A percentile compares a stretch with the other conserved stretches of the same genome.
These are phyloP conservation scores for Capromys pilorides DNA, from an alignment of 2,797 vertebrate genomes.

Conservation along the genomic window DNA sequence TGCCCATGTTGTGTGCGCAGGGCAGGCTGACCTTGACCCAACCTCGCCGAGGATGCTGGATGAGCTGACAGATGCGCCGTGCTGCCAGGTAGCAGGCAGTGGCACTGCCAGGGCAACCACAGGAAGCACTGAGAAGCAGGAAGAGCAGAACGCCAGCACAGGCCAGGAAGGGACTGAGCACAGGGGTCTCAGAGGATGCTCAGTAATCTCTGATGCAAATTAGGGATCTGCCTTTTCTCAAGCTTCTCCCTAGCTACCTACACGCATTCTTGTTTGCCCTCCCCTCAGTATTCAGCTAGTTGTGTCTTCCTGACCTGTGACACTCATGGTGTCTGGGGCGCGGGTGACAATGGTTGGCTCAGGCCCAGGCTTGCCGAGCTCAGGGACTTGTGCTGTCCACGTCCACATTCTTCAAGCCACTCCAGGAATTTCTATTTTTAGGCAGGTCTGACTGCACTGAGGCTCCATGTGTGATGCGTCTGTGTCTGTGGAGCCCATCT, in stretches of 20 bases:
- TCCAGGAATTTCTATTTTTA: slow-evolving; percentile 5
- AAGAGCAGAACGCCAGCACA: neutral
- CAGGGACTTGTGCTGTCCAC: neutral
- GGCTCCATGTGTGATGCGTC: neutral
- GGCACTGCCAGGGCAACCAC: neutral
- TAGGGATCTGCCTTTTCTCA: neutral
- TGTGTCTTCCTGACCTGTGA: neutral
- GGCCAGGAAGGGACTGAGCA: neutral
- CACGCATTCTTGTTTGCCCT: neutral
- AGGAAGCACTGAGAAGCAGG: neutral
- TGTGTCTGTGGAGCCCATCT: neutral
- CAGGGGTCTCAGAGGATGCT: neutral
- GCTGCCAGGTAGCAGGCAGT: neutral
- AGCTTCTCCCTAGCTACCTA: neutral
- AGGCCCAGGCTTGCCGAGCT: neutral
- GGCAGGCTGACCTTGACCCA: neutral
- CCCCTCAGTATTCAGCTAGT: neutral
- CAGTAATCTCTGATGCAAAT: neutral
- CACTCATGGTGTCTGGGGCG: too few relatives aligned
- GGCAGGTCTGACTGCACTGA: neutral
- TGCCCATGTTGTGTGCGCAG: neutral
- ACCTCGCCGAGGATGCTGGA: neutral
- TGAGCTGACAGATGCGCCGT: neutral
- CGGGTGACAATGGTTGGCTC: too few relatives aligned
- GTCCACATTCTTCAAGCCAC: neutral